phyloP scores from a whole-genome alignment of 2,797 vertebrate species.

The Anguilla marmorata region DNA sequence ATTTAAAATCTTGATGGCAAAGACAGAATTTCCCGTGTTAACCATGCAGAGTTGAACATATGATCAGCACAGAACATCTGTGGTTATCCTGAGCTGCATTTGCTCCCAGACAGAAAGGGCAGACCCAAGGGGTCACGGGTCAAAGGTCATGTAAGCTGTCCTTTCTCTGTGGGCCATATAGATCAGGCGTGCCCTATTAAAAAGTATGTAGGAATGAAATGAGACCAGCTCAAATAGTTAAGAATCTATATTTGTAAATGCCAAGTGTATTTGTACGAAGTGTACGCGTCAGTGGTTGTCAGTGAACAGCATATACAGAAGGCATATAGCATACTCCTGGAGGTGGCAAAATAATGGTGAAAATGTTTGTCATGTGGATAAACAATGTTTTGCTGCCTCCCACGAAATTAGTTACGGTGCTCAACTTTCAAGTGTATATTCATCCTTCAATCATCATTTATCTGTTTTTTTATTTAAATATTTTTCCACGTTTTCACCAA shows the following conservation, averaged over 20 bases:
- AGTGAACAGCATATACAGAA: not conserved
- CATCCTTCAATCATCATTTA: not conserved
- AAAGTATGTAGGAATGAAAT: not conserved
- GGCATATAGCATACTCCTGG: not conserved
- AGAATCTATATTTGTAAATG: too few species aligned
- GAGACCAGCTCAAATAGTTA: not conserved
- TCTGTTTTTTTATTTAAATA: not conserved
- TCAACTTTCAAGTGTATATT: not conserved
- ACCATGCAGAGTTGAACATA: slow-evolving; percentile 16
- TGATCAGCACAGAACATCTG: slow-evolving; percentile 24
- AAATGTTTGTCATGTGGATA: not conserved
- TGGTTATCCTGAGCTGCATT: slow-evolving; percentile 68
- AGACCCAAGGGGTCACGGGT: slow-evolving; percentile 63
- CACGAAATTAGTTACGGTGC: not conserved
- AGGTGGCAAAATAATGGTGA: not conserved
- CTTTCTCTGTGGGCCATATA: slow-evolving; percentile 43
- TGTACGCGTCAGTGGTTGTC: not conserved
- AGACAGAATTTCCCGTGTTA: not conserved
- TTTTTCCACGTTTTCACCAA: not conserved
- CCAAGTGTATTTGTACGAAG: too few species aligned
- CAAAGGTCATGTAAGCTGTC: slow-evolving; percentile 61
- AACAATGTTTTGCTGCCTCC: not conserved
- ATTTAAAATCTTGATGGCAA: not conserved
- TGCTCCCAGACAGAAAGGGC: slow-evolving; percentile 60
- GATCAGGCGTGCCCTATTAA: not conserved